A percentile compares a stretch with the other conserved stretches of the same genome.
Evolutionary conservation across 2,888 invertebrate species (phyloP).

Genomic region (Danaus chrysippus): DNA sequence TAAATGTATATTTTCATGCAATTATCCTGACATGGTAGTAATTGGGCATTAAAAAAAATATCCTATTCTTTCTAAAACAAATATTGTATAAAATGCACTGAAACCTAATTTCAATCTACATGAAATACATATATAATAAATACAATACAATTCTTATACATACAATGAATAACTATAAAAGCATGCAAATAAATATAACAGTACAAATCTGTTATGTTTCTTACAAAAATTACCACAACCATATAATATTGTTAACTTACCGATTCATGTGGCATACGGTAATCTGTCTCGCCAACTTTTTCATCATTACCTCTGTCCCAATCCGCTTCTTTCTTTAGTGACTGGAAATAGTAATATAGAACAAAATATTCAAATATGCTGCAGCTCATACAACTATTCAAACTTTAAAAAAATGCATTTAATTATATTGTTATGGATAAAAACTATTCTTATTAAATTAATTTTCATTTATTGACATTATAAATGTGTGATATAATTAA

Average conservation of each 20-base stretch:
- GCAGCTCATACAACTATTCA: no score
- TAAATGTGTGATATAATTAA: no score
- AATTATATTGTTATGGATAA: no score
- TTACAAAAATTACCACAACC: constrained; percentile 35
- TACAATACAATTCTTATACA: background rate
- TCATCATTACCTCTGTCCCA: constrained; percentile 90
- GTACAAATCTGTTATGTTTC: constrained; percentile 11
- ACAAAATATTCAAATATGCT: no score
- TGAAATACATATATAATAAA: background rate
- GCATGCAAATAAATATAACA: constrained; percentile 6
- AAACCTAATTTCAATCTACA: background rate
- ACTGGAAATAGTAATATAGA: constrained; percentile 77
- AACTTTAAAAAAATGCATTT: constrained; percentile 12
- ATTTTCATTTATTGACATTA: no score
- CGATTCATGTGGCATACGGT: constrained; percentile 90
- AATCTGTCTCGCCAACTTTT: constrained; percentile 88
- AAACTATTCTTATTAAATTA: no score
- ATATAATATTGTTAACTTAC: constrained; percentile 76
- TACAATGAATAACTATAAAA: background rate
- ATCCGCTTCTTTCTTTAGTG: constrained; percentile 93
- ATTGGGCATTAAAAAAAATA: no score
- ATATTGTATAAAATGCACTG: no score
- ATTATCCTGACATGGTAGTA: background rate
- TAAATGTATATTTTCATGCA: background rate
- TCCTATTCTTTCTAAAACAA: no score